Conservation (phyloP, 2,888 invertebrate genomes). For the Girardia tigrina region DNA sequence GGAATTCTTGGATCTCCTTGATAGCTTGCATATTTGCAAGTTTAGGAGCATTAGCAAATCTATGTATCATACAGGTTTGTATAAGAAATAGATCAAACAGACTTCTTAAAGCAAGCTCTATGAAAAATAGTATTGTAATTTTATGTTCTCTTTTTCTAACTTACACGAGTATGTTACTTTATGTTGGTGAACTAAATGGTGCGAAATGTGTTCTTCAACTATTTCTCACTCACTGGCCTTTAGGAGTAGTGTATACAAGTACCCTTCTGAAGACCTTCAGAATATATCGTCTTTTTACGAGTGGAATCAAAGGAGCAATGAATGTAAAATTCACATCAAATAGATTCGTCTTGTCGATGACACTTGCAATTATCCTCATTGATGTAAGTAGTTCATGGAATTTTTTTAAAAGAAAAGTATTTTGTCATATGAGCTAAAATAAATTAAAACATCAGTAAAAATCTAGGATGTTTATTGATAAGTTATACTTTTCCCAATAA, state of each 20-base stretch:
- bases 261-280: neutral
- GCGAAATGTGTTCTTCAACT: neutral
- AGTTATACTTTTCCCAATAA: no score
- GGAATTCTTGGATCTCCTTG: neutral
- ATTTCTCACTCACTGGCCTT: neutral
- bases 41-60: constrained; percentile 1
- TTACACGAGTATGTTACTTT: neutral
- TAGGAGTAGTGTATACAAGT: neutral
- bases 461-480: no score
- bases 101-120: neutral
- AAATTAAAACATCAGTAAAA: no score
- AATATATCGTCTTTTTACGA: neutral
- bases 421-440: no score
- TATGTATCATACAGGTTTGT: neutral
- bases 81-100: neutral
- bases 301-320: neutral
- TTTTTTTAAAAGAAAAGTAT: no score
- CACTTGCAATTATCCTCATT: neutral
- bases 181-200: neutral
- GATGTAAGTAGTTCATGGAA: no score
- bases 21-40: neutral
- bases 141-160: neutral
- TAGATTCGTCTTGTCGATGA: neutral
- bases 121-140: neutral
- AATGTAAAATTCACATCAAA: neutral